Percentiles rank a stretch among this genome's conserved stretches.
Evolutionary conservation across 2,888 invertebrate species (phyloP).

Genomic region (Xylocampa areola): DNA sequence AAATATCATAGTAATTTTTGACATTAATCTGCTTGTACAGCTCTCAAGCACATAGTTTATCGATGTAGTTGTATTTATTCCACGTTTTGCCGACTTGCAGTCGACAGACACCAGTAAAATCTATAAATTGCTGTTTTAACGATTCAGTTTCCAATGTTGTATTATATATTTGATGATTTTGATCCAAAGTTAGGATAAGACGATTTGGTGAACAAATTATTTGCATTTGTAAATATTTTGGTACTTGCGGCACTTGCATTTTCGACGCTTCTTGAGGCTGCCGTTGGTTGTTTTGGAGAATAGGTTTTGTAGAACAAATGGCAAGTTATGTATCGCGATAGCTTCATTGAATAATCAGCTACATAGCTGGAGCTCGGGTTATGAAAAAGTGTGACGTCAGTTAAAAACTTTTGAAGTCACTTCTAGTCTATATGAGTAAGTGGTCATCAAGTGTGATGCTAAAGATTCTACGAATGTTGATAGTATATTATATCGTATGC

Average conservation of each 20-base stretch:
- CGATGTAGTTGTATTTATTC: background rate
- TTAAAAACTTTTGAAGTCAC: conserved; percentile 24
- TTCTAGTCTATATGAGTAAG: conserved; percentile 50
- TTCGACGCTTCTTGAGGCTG: conserved; percentile 72
- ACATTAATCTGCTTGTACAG: background rate
- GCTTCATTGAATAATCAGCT: conserved; percentile 19
- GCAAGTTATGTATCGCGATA: conserved; percentile 23
- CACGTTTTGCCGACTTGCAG: conserved; percentile 26
- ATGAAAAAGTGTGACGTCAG: conserved; percentile 27
- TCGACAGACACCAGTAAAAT: conserved; percentile 53
- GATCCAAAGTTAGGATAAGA: conserved; percentile 76
- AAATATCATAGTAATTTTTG: conserved; percentile 27
- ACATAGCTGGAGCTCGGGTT: conserved; percentile 18
- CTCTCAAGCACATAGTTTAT: conserved; percentile 1
- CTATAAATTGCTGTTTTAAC: conserved; percentile 52
- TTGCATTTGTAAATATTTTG: conserved; percentile 80
- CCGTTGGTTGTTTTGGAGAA: conserved; percentile 51
- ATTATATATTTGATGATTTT: conserved; percentile 60
- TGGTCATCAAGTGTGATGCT: conserved; percentile 43
- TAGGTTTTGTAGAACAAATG: conserved; percentile 26
- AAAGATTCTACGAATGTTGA: conserved; percentile 26
- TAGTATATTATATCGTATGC: conserved; percentile 14
- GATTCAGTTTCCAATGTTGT: conserved; percentile 54
- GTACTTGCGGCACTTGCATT: conserved; percentile 80
- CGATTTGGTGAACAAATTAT: conserved; percentile 63